A percentile compares a stretch with the other conserved stretches of the same genome.
Evolutionary conservation across 2,888 invertebrate genomes (phyloP).

Genomic region (Oscheius myriophilus): DNA sequence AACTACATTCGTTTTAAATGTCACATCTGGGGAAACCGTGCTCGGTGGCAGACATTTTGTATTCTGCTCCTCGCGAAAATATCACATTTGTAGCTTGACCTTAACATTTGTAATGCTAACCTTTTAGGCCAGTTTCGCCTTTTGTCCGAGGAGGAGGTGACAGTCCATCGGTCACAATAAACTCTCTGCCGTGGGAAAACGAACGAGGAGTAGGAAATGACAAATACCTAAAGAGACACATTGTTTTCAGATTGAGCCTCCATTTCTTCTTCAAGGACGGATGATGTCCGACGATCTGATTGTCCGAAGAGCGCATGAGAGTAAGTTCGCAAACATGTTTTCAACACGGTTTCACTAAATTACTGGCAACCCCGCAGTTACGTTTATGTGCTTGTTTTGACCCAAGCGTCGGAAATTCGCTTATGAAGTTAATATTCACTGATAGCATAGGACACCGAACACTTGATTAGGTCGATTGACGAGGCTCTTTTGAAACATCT

Average conservation of each 20-base stretch:
- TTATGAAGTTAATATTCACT: too few relatives aligned
- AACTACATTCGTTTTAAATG: too few relatives aligned
- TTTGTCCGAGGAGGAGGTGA: constrained; percentile 1
- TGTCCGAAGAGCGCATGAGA: constrained; percentile 2
- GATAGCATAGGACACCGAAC: too few relatives aligned
- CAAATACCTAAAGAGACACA: too few relatives aligned
- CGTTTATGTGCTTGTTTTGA: too few relatives aligned
- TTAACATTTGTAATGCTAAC: neutral
- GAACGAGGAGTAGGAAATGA: neutral
- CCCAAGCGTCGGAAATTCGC: too few relatives aligned
- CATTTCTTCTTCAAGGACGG: constrained; percentile 1
- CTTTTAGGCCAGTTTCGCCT: constrained; percentile 17
- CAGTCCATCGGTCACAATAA: constrained; percentile 18
- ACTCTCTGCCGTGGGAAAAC: constrained; percentile 21
- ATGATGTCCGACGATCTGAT: constrained; percentile 27
- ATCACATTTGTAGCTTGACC: neutral
- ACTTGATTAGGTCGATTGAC: too few relatives aligned
- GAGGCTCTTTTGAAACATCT: too few relatives aligned
- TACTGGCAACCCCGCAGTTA: too few relatives aligned
- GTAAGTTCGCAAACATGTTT: neutral
- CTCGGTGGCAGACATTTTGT: too few relatives aligned
- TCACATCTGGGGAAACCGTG: too few relatives aligned
- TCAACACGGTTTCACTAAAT: too few relatives aligned
- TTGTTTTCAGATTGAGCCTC: neutral
- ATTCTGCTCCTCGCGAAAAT: neutral